Percentiles rank a stretch among this genome's conserved stretches.
phyloP scores from a whole-genome alignment of 1,140 invertebrate genomes.

The Sitophilus oryzae region DNA sequence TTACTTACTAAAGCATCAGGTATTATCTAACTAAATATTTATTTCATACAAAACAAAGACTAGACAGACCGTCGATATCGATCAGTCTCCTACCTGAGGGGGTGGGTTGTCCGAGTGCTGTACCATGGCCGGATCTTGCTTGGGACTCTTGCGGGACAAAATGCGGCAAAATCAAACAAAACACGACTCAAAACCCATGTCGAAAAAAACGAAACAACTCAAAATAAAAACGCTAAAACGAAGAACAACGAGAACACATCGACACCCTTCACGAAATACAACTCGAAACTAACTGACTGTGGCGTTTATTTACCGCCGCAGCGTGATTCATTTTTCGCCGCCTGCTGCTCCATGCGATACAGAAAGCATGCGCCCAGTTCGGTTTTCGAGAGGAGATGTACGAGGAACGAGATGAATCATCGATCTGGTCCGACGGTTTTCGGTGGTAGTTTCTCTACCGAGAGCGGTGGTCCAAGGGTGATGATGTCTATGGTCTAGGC shows the following conservation, averaged over 20 bases:
- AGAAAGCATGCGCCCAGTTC: conserved; percentile 3
- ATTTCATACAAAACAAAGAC: background rate
- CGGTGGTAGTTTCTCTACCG: background rate
- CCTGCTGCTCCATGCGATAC: conserved; percentile 1
- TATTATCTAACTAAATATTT: no score
- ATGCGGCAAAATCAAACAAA: conserved; percentile 16
- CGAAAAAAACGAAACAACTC: conserved; percentile 10
- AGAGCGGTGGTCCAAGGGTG: background rate
- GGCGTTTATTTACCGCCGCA: no score
- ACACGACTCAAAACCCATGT: conserved; percentile 16
- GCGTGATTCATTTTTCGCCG: conserved; percentile 19
- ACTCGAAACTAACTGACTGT: conserved; percentile 16
- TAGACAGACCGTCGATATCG: conserved; percentile 10
- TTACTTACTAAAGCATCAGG: no score
- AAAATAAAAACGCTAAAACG: conserved; percentile 7
- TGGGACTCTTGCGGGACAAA: no score
- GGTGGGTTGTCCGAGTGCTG: conserved; percentile 13
- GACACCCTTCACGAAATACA: conserved; percentile 8
- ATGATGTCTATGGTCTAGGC: background rate
- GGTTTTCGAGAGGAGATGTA: background rate
- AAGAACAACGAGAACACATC: conserved; percentile 9
- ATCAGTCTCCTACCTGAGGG: conserved; percentile 18
- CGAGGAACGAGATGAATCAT: background rate
- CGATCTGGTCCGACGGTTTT: background rate
- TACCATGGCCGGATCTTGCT: conserved; percentile 16